Conservation (phyloP, 2,888 invertebrate species). For the Willowsia nigromaculata region DNA sequence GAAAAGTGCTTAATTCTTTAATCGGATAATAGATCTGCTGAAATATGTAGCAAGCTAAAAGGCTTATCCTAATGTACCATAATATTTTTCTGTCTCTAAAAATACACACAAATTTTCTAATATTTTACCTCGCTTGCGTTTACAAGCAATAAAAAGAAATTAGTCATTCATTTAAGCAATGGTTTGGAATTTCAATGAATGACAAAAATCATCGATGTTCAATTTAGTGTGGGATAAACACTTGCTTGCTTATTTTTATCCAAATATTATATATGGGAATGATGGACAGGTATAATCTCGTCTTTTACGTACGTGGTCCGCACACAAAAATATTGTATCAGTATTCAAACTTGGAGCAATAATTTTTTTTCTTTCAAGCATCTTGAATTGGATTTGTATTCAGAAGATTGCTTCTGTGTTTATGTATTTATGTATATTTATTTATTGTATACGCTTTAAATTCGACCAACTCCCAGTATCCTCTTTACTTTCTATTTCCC, state of each 20-base stretch:
- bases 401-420: conserved; percentile 33
- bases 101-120: neutral
- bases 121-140: neutral
- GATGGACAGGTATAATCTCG: neutral
- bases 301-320: neutral
- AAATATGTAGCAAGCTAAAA: conserved; percentile 35
- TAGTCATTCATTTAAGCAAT: conserved; percentile 10
- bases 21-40: conserved; percentile 60
- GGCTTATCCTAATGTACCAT: conserved; percentile 45
- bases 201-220: neutral
- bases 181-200: conserved; percentile 41
- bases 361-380: neutral
- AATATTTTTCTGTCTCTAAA: neutral
- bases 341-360: neutral
- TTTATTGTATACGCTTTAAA: conserved; percentile 35
- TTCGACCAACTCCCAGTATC: neutral
- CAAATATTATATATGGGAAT: neutral
- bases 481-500: conserved; percentile 4
- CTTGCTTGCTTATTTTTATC: neutral
- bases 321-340: neutral
- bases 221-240: neutral
- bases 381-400: conserved; percentile 39
- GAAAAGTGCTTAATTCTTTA: conserved; percentile 62
- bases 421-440: conserved; percentile 36
- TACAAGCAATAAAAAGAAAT: conserved; percentile 42